Evolutionary conservation across 2,797 vertebrate genomes (phyloP), one percentile per base, ranked within the genome.

Genomic region (Hyperoplus immaculatus): DNA sequence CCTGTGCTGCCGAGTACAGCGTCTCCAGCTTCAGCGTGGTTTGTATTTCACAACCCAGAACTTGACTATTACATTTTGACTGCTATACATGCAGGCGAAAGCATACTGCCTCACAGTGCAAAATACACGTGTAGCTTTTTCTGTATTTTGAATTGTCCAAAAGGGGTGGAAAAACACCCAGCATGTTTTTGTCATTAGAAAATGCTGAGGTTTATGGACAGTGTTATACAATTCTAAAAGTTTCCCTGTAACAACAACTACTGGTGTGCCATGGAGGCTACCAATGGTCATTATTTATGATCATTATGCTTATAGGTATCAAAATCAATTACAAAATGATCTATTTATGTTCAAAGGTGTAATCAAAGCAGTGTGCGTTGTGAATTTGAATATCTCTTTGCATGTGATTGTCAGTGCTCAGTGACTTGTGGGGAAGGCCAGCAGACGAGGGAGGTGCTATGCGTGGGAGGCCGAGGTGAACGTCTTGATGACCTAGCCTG

Each of bases 371-470:
- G n/a, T 56, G 16, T 8, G 12, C 15, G 4, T 71, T 3, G 46
- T 2, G 5, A 14, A 4, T 36, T 21, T 68, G 16, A 46, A 39
- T 51, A 5, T 54, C 1, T 18, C 74, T 15, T 50, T 60, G 0
- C 11, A 16, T 62, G 0, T 78, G 29, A 38, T n/a, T 51, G 14
- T 29, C 90, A 99, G 98, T 99, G 97, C 79, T 98, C 97, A 0
- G 95, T 95, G 72, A 97, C 95, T 62, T 99, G 97, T 13, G 97
- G 97, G 0, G 92, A 96, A n/a, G 97, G 97, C 5, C 89, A 96
- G 72, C 97, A 96, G 93, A 96, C 88, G 6, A 93, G 97, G 47
- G 95, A 95, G 0, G 93, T 98, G 74, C 84, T 89, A 43, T 98
- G 98, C 60, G 89, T 84, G 39, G 92, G 95, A 0, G 62, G 87